These are phyloP conservation scores for Cydia amplana DNA, from an alignment of 1,140 invertebrate genomes.

Conservation along the genomic window DNA sequence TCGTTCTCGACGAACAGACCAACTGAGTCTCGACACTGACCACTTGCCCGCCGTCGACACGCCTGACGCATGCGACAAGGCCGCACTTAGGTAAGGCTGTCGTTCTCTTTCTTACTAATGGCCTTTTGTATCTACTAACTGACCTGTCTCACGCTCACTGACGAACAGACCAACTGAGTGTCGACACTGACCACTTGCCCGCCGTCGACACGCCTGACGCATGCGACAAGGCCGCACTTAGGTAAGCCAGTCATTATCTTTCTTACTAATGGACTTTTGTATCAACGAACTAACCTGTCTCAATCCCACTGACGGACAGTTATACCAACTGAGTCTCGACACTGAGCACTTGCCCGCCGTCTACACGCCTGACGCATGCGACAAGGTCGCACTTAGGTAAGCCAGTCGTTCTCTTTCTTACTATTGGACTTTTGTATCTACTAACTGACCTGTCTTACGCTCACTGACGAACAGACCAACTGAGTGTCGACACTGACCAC, in stretches of 20 bases:
- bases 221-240: constrained; percentile 91
- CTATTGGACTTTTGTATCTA: neutral
- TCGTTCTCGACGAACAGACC: constrained; percentile 84
- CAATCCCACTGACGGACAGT: no score
- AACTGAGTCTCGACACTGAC: constrained; percentile 87
- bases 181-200: constrained; percentile 87
- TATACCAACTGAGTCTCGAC: no score
- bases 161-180: constrained; percentile 86
- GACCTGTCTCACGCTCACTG: constrained; percentile 73
- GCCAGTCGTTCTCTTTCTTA: neutral
- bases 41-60: constrained; percentile 90
- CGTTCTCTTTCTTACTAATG: neutral
- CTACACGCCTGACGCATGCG: no score
- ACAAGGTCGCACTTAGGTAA: no score
- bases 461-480: constrained; percentile 85
- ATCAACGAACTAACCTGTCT: constrained; percentile 30
- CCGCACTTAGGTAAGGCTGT: constrained; percentile 87
- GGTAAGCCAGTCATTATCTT: constrained; percentile 77
- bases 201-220: constrained; percentile 92
- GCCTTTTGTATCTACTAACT: neutral
- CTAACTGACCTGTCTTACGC: constrained; percentile 57
- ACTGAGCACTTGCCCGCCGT: no score
- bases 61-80: constrained; percentile 93
- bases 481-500: no score
- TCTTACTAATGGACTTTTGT: neutral